A percentile compares a stretch with the other conserved stretches of the same genome.
Evolutionary conservation across 2,113 vertebrate species (phyloP).

Genomic region (Lepidothrix coronata): DNA sequence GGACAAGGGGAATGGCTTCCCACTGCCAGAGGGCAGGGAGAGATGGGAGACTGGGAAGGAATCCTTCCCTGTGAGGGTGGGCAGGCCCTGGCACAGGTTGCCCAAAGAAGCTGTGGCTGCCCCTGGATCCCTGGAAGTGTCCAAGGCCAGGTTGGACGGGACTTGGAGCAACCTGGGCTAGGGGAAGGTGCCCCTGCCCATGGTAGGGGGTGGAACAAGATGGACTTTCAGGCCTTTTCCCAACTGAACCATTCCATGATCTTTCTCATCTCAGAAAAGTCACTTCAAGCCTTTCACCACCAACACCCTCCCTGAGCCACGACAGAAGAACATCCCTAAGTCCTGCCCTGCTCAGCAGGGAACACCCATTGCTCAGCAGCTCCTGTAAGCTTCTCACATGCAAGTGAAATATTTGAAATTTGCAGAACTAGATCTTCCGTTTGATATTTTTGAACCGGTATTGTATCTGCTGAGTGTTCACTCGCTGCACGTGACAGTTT

Average conservation of each 20-base stretch:
- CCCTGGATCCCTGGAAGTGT: background rate
- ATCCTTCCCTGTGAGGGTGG: accelerated
- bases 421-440: accelerated
- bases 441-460: accelerated
- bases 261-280: background rate
- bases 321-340: background rate
- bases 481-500: accelerated
- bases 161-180: background rate
- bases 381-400: background rate
- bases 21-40: background rate
- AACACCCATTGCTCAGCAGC: background rate
- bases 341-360: background rate
- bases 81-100: background rate
- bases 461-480: background rate
- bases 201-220: accelerated
- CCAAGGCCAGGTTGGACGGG: accelerated
- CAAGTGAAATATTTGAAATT: accelerated
- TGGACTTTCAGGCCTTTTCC: background rate
- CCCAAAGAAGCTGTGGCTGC: background rate
- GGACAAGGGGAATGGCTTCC: background rate
- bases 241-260: accelerated
- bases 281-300: background rate
- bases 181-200: background rate
- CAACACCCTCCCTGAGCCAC: background rate
- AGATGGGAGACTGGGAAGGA: background rate